A percentile compares a stretch with the other conserved stretches of the same genome.
phyloP scores from a whole-genome alignment of 2,888 invertebrate species.

The Mythimna impura region DNA sequence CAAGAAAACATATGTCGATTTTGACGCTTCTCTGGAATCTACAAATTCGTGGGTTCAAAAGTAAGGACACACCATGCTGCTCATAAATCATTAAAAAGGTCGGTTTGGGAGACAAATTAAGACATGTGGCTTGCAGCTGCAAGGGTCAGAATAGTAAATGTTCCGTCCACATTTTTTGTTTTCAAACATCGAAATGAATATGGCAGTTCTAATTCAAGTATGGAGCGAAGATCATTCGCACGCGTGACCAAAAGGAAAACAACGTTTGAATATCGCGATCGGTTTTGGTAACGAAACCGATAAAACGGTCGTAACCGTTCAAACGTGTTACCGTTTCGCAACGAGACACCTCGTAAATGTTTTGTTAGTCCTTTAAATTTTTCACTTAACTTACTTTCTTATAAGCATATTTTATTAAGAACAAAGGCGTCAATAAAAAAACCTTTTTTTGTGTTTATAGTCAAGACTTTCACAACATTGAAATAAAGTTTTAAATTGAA shows the following conservation, averaged over 20 bases:
- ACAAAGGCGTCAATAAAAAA: constrained; percentile 52
- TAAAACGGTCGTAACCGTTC: constrained; percentile 77
- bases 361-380: constrained; percentile 59
- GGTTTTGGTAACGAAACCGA: constrained; percentile 77
- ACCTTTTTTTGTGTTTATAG: constrained; percentile 14
- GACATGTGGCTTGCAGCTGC: constrained; percentile 88
- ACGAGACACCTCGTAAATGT: constrained; percentile 78
- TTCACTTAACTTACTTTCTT: constrained; percentile 46
- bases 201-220: constrained; percentile 56
- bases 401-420: constrained; percentile 27
- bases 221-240: constrained; percentile 63
- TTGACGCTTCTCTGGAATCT: constrained; percentile 51
- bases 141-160: constrained; percentile 66
- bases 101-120: constrained; percentile 80
- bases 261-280: constrained; percentile 77
- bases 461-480: neutral
- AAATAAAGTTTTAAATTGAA: constrained; percentile 9
- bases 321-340: constrained; percentile 74
- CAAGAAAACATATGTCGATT: constrained; percentile 39
- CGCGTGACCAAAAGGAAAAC: constrained; percentile 86
- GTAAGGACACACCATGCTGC: constrained; percentile 50
- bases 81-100: constrained; percentile 86
- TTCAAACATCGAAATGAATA: constrained; percentile 50
- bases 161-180: constrained; percentile 56
- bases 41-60: constrained; percentile 55